These are phyloP conservation scores for Phaetusa simplex DNA, from an alignment of 2,113 vertebrate species.

Conservation along the genomic window DNA sequence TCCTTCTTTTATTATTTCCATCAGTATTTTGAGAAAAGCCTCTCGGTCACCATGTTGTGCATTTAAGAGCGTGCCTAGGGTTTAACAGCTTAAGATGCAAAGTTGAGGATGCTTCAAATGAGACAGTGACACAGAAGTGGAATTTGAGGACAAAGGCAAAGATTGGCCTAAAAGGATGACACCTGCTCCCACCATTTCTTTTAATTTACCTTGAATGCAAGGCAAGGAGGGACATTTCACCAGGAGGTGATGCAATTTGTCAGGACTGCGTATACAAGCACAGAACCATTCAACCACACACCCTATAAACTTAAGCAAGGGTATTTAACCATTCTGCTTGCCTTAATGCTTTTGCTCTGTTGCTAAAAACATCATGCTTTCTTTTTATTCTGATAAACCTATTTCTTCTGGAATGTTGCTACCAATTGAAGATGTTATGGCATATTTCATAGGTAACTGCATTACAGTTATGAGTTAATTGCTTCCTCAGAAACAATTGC, in stretches of 20 bases:
- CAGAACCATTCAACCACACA: neutral
- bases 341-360: neutral
- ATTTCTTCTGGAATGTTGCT: neutral
- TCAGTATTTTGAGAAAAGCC: neutral
- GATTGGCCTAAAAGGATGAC: neutral
- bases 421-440: neutral
- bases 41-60: neutral
- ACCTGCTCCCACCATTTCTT: neutral
- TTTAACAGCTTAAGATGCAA: neutral
- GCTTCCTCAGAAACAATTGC: neutral
- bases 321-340: neutral
- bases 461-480: neutral
- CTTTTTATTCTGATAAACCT: neutral
- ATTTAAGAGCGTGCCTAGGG: neutral
- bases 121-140: neutral
- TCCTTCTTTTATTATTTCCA: neutral
- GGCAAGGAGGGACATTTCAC: neutral
- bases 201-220: neutral
- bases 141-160: neutral
- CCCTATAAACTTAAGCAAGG: neutral
- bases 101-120: neutral
- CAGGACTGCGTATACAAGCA: neutral
- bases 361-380: neutral
- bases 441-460: neutral
- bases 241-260: neutral